Percentiles rank a stretch among this genome's conserved stretches.
These are phyloP conservation scores for Trichogramma pretiosum DNA, from an alignment of 1,140 invertebrate genomes.

Conservation along the genomic window DNA sequence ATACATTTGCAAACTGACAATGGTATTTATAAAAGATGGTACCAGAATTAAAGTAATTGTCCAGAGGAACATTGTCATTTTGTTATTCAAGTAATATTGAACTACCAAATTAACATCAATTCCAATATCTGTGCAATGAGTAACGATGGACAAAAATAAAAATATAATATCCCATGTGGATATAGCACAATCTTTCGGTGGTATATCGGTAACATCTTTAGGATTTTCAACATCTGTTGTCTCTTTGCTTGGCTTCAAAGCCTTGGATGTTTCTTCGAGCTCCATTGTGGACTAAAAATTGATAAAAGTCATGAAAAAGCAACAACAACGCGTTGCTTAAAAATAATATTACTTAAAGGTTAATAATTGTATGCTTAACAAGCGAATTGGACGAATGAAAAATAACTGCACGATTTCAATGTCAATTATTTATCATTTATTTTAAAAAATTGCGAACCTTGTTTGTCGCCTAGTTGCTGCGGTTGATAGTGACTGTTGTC, in stretches of 20 bases:
- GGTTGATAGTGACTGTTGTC: too few relatives aligned
- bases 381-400: too few relatives aligned
- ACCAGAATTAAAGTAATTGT: conserved; percentile 46
- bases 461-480: too few relatives aligned
- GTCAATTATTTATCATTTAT: too few relatives aligned
- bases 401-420: too few relatives aligned
- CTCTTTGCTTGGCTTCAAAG: conserved; percentile 1
- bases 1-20: conserved; percentile 48
- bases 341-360: neutral
- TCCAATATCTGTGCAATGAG: conserved; percentile 44
- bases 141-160: conserved; percentile 41
- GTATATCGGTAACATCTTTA: conserved; percentile 32
- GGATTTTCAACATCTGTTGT: conserved; percentile 3
- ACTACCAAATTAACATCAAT: conserved; percentile 47
- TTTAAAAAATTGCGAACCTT: too few relatives aligned
- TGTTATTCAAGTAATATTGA: conserved; percentile 35
- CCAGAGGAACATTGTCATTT: conserved; percentile 39
- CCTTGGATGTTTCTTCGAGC: conserved; percentile 4
- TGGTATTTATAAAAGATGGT: conserved; percentile 47
- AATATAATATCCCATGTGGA: conserved; percentile 41
- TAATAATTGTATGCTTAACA: too few relatives aligned
- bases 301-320: neutral
- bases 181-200: conserved; percentile 32
- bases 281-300: conserved; percentile 17
- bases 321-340: neutral